A percentile compares a stretch with the other conserved stretches of the same genome.
phyloP scores from a whole-genome alignment of 2,888 invertebrate genomes.

The Tiliacea citrago region DNA sequence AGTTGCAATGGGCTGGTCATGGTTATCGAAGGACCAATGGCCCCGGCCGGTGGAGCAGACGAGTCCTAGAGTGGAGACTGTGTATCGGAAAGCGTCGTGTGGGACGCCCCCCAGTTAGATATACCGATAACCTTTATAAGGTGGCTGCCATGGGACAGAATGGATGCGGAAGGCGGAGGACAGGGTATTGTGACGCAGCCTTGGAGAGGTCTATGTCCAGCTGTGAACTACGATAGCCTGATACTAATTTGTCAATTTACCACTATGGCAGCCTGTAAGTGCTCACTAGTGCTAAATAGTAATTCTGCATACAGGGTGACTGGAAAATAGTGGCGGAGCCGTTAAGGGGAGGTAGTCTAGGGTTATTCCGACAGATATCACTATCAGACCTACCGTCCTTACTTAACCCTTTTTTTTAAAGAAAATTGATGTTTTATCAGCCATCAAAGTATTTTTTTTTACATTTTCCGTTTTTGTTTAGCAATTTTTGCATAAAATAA shows the following conservation, averaged over 20 bases:
- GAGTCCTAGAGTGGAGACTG: background rate
- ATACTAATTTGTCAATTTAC: background rate
- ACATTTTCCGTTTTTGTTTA: too few relatives aligned
- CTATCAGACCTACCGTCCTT: too few relatives aligned
- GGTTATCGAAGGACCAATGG: background rate
- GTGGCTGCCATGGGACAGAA: background rate
- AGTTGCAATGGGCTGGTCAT: background rate
- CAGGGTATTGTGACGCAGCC: background rate
- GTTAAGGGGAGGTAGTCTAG: too few relatives aligned
- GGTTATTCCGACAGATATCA: too few relatives aligned
- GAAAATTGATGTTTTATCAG: too few relatives aligned
- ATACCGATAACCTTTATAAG: background rate
- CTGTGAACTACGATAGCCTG: background rate
- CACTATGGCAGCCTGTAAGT: background rate
- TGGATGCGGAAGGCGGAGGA: background rate
- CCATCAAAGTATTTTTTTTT: too few relatives aligned
- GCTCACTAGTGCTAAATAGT: too few relatives aligned
- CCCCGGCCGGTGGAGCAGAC: too few relatives aligned
- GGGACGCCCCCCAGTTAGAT: background rate
- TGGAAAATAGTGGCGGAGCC: too few relatives aligned
- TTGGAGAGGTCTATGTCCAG: background rate
- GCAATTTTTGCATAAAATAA: too few relatives aligned
- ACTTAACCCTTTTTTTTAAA: too few relatives aligned
- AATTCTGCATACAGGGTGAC: too few relatives aligned
- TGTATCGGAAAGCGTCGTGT: background rate